A percentile compares a stretch with the other conserved stretches of the same genome.
phyloP scores from a whole-genome alignment of 1,140 invertebrate species.

The Harpegnathos saltator region DNA sequence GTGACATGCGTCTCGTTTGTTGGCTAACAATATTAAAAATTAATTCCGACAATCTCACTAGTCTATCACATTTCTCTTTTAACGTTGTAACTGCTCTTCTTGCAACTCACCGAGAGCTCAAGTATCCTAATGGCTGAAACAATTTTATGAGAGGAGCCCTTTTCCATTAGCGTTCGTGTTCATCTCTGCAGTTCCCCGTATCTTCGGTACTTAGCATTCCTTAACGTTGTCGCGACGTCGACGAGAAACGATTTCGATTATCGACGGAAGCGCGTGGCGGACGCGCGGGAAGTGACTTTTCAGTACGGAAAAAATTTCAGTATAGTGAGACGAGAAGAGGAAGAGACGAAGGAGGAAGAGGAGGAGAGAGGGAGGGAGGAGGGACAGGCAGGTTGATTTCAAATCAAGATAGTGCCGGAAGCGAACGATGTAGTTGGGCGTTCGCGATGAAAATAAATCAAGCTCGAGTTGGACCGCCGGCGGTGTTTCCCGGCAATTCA shows the following conservation, averaged over 20 bases:
- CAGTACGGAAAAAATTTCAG: constrained; percentile 58
- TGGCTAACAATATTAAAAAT: not conserved
- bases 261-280: constrained; percentile 50
- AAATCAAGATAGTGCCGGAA: constrained; percentile 71
- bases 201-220: not conserved
- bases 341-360: not conserved
- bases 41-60: not conserved
- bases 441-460: constrained; percentile 73
- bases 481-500: constrained; percentile 30
- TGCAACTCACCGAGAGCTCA: not conserved
- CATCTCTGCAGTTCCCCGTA: not conserved
- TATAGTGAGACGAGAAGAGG: not conserved
- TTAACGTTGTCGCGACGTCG: not conserved
- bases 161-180: not conserved
- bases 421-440: constrained; percentile 63
- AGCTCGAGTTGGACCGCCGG: constrained; percentile 45
- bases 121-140: not conserved
- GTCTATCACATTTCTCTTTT: not conserved
- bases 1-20: too few species aligned
- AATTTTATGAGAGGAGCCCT: not conserved
- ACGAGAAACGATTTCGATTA: constrained; percentile 63
- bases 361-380: not conserved
- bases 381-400: constrained; percentile 37
- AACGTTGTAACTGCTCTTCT: not conserved
- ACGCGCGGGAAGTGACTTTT: constrained; percentile 22